Conservation (phyloP, 2,113 vertebrate genomes). For the Butastur rufipennis region DNA sequence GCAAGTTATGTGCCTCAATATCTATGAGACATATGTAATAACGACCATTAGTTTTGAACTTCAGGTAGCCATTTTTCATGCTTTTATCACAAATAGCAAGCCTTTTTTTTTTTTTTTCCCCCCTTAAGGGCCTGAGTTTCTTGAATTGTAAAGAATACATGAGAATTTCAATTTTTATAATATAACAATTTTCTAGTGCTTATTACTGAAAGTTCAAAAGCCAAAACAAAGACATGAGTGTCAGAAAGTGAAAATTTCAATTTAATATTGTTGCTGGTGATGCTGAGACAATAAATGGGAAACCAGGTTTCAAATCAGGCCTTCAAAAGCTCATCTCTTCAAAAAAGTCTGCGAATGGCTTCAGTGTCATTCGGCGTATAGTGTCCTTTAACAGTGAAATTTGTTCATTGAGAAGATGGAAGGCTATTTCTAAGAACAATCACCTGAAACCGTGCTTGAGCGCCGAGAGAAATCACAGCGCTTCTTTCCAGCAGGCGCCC, state of each 20-base stretch:
- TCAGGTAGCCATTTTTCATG: background rate
- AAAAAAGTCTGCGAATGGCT: background rate
- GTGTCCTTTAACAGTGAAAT: background rate
- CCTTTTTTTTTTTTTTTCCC: background rate
- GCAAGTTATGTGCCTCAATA: background rate
- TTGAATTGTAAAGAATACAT: background rate
- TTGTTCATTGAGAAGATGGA: background rate
- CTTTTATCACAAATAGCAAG: background rate
- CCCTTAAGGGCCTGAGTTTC: background rate
- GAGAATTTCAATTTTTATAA: background rate
- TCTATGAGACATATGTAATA: background rate
- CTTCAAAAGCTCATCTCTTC: background rate
- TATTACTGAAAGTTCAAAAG: background rate
- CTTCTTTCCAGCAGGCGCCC: background rate
- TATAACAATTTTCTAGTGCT: background rate
- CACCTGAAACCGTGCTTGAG: background rate
- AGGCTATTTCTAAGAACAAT: background rate
- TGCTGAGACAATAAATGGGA: background rate
- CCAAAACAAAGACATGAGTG: background rate
- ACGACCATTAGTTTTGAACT: background rate
- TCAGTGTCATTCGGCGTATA: background rate
- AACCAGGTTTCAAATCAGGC: background rate
- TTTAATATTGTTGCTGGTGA: background rate
- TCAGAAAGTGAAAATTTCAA: background rate
- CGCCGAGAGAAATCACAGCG: background rate